A percentile compares a stretch with the other conserved stretches of the same genome.
These are phyloP conservation scores for Prionailurus bengalensis DNA, from an alignment of 2,113 vertebrate genomes.

Conservation along the genomic window DNA sequence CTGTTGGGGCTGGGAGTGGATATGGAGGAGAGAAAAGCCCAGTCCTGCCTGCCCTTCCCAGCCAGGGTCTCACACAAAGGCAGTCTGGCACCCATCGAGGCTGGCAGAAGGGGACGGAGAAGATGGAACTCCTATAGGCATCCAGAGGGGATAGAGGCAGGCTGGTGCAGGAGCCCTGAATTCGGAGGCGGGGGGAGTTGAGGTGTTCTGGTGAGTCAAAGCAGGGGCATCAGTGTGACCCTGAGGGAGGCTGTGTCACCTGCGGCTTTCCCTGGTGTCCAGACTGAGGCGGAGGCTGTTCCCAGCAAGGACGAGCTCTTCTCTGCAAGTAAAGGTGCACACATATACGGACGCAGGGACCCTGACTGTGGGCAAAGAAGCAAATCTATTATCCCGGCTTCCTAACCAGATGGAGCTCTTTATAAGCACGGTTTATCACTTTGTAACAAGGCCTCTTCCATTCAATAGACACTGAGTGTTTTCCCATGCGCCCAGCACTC, in stretches of 20 bases:
- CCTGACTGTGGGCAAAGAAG: too few species aligned
- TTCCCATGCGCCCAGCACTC: not conserved
- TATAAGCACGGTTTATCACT: not conserved
- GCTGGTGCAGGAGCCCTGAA: not conserved
- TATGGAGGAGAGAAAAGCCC: not conserved
- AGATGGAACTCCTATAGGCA: not conserved
- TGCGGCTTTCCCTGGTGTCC: not conserved
- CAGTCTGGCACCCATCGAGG: fast-evolving
- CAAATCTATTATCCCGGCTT: fast-evolving
- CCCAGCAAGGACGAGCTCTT: not conserved
- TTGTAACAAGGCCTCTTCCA: not conserved
- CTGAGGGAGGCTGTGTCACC: not conserved
- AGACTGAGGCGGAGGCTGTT: not conserved
- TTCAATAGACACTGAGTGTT: not conserved
- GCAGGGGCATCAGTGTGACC: not conserved
- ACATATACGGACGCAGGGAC: not conserved
- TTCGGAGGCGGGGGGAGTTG: not conserved
- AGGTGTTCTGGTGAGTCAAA: not conserved
- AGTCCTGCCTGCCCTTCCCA: not conserved
- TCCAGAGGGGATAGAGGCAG: not conserved
- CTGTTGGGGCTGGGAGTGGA: not conserved
- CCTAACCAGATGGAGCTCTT: not conserved
- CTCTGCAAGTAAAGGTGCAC: not conserved
- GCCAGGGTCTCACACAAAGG: not conserved
- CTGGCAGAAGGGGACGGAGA: not conserved